Evolutionary conservation across 2,888 invertebrate genomes (phyloP).

Genomic region (Drosophila yooni): DNA sequence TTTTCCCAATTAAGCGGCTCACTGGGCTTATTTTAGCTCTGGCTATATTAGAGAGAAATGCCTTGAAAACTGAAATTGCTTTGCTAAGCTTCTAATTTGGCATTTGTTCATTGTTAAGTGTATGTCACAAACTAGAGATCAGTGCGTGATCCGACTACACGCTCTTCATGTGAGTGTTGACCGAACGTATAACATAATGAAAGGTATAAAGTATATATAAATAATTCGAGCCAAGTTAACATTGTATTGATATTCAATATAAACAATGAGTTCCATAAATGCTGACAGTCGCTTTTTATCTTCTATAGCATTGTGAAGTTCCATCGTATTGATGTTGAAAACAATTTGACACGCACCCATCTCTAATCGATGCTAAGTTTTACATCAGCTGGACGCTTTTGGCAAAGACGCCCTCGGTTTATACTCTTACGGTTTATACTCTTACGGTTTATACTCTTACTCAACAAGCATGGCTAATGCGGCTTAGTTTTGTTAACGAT

Average conservation of each 20-base stretch:
- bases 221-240: too few species aligned
- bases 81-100: slow-evolving; percentile 52
- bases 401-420: slow-evolving; percentile 9
- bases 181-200: background rate
- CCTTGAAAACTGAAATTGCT: slow-evolving; percentile 56
- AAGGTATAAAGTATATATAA: background rate
- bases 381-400: slow-evolving; percentile 49
- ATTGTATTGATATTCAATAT: too few species aligned
- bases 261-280: background rate
- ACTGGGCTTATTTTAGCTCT: slow-evolving; percentile 26
- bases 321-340: background rate
- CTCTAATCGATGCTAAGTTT: background rate
- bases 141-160: background rate
- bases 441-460: slow-evolving; percentile 9
- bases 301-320: background rate
- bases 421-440: background rate
- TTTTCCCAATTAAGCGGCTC: slow-evolving; percentile 74
- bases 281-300: background rate
- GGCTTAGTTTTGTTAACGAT: slow-evolving; percentile 77
- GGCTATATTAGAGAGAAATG: slow-evolving; percentile 18
- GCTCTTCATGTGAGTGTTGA: background rate
- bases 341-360: slow-evolving; percentile 2
- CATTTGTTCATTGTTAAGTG: slow-evolving; percentile 46
- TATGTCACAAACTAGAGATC: slow-evolving; percentile 6
- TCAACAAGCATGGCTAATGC: slow-evolving; percentile 61